Conservation (phyloP, 2,888 invertebrate species). For the Hydrotaea cyrtoneurina region DNA sequence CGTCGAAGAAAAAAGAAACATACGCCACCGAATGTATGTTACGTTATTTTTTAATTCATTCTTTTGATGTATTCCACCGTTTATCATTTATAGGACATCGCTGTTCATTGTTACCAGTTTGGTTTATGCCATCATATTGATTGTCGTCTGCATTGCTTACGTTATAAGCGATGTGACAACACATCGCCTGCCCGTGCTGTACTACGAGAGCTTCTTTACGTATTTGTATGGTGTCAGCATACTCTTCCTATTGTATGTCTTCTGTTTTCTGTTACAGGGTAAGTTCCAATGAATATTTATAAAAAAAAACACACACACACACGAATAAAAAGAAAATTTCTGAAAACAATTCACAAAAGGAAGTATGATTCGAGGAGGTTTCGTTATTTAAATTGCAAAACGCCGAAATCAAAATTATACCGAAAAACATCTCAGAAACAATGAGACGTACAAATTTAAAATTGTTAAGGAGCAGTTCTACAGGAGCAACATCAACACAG, state of each 20-base stretch:
- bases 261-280: slow-evolving; percentile 95
- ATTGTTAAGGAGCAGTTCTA: no score
- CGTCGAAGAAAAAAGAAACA: background rate
- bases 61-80: slow-evolving; percentile 25
- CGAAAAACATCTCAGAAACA: no score
- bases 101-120: slow-evolving; percentile 97
- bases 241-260: slow-evolving; percentile 95
- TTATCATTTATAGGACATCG: slow-evolving; percentile 86
- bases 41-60: slow-evolving; percentile 16
- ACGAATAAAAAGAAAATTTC: no score
- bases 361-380: no score
- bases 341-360: no score
- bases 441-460: no score
- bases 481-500: no score
- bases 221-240: slow-evolving; percentile 96
- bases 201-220: slow-evolving; percentile 97
- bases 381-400: no score
- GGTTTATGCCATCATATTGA: slow-evolving; percentile 96
- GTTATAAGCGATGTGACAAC: slow-evolving; percentile 97
- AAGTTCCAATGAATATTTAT: slow-evolving; percentile 71
- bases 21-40: background rate
- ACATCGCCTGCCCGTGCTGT: slow-evolving; percentile 93
- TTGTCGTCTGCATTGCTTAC: slow-evolving; percentile 96
- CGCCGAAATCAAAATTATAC: no score
- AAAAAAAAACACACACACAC: background rate